Conservation (phyloP, 2,888 invertebrate species). For the Philonicus albiceps region DNA sequence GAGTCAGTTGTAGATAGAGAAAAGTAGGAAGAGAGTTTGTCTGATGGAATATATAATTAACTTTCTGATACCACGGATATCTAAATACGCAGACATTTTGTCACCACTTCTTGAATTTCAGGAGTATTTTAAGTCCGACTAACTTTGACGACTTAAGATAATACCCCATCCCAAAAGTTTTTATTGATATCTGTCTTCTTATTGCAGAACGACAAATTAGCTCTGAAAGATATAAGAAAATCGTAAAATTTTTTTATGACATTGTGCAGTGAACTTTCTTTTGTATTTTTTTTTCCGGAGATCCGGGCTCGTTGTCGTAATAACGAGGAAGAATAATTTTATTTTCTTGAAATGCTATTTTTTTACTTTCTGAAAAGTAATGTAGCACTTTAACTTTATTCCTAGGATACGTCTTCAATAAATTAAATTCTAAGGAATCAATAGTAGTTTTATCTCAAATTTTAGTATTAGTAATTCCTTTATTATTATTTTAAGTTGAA, state of each 20-base stretch:
- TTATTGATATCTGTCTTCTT: neutral
- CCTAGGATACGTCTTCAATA: neutral
- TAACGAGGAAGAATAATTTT: neutral
- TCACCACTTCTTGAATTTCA: neutral
- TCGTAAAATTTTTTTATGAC: neutral
- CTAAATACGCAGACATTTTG: neutral
- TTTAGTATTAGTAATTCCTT: too few species aligned
- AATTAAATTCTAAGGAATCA: neutral
- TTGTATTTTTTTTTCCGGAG: neutral
- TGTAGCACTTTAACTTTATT: neutral
- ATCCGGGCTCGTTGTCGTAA: neutral
- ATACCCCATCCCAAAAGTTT: neutral
- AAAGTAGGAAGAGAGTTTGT: neutral
- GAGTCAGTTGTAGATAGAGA: neutral
- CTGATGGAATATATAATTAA: neutral
- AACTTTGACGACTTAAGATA: neutral
- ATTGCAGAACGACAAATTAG: neutral
- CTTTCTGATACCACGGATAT: neutral
- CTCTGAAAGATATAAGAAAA: neutral
- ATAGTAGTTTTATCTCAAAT: neutral
- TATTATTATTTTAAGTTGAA: too few species aligned
- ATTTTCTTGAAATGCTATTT: neutral
- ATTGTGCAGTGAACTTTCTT: neutral
- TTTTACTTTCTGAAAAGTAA: neutral
- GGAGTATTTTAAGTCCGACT: neutral